Evolutionary conservation across 2,888 invertebrate genomes (phyloP).

Genomic region (Dryocosmus kuriphilus): DNA sequence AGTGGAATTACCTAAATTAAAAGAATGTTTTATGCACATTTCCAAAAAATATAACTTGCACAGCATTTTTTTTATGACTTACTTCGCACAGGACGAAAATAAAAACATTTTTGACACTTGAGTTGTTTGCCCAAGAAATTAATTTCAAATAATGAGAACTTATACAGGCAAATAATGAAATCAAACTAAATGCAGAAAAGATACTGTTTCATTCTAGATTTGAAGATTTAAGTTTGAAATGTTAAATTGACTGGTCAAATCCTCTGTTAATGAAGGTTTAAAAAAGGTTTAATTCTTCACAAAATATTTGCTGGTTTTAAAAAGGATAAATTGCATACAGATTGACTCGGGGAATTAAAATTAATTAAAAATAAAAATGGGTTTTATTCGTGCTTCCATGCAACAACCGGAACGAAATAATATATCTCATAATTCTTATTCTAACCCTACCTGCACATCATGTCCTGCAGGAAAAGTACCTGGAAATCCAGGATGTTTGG

Average conservation of each 20-base stretch:
- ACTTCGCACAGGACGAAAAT: not conserved
- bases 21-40: no score
- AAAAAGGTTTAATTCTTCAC: not conserved
- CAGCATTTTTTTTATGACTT: not conserved
- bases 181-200: not conserved
- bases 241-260: not conserved
- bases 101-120: conserved; percentile 20
- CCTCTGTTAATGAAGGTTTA: not conserved
- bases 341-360: not conserved
- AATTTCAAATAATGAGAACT: not conserved
- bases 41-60: no score
- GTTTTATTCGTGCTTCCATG: conserved; percentile 31
- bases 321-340: not conserved
- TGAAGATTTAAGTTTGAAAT: not conserved
- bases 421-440: not conserved
- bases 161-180: not conserved
- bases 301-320: not conserved
- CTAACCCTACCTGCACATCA: not conserved
- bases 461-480: conserved; percentile 39
- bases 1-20: no score
- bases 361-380: conserved; percentile 32
- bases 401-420: conserved; percentile 23
- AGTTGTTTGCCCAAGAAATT: not conserved
- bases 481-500: conserved; percentile 62
- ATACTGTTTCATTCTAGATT: not conserved